Base-by-base conservation (phyloP, 2,888 invertebrate species). In the Eugnorisma glareosa region DNA sequence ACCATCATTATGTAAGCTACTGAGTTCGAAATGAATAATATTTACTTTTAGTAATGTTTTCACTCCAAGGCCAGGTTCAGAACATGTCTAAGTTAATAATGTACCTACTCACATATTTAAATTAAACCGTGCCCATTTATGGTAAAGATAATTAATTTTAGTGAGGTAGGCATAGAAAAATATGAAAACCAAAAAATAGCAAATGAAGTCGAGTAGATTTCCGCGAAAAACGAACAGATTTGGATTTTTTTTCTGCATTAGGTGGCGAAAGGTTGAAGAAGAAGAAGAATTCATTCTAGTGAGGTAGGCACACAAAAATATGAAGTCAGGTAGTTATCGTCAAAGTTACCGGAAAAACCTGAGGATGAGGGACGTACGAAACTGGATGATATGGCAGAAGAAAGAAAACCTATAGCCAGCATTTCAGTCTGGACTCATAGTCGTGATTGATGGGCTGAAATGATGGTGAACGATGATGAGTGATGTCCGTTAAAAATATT, bases 21-120 rank as follows among this genome's bases (percentile, higher is more conserved):
- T 37, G 15, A 28, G 18, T 66, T 24, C 43, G 24, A n/a, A 66
- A 66, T 45, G 8, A 45, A 45, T 66, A 67, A 77, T 57, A 67
- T 77, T 70, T 40, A 71, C 48, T 28, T 35, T 48, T 40, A 69
- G 57, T 48, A 45, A 15, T 28, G 37, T 68, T 35, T 1, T 6
- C 48, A 40, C 15, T 35, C 11, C 48, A 77, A 79, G 40, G 79
- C 8, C 48, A 69, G 15, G n/a, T 48, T 75, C 40, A 43, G 7
- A 59, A 48, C 48, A 31, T 69, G 45, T 45, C 15, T 31, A 45
- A 40, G 21, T 31, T 64, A 54, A 54, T 28, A 18, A 4, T 40
- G 28, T 67, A 45, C 35, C 6, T 40, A 59, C 21, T 13, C 24
- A 57, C 13, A 11, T 45, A 45, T 37, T 57, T 57, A 37, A 35